Evolutionary conservation across 2,797 vertebrate genomes (phyloP).

Genomic region (Tarsius wallacei): DNA sequence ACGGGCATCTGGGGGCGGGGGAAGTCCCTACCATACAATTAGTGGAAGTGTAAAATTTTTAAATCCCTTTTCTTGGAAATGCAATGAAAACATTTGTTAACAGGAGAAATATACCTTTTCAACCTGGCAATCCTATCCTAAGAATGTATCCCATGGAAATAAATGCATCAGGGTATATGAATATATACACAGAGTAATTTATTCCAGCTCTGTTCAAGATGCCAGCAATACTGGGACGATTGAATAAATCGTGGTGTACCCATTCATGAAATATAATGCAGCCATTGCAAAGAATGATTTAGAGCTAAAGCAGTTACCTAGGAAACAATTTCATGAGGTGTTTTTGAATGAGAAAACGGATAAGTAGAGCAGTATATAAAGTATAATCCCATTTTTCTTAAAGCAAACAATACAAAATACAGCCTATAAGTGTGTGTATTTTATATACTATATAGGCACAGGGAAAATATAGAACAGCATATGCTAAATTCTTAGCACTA

Average conservation of each 20-base stretch:
- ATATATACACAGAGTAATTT: background rate
- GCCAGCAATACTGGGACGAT: background rate
- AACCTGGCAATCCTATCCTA: background rate
- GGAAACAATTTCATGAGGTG: constrained; percentile 36
- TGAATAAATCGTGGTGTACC: background rate
- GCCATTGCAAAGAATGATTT: background rate
- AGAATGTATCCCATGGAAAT: background rate
- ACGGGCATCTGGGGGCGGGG: background rate
- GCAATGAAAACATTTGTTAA: background rate
- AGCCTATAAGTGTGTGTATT: background rate
- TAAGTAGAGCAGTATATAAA: background rate
- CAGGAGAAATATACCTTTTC: constrained; percentile 30
- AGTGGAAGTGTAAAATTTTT: background rate
- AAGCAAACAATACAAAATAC: background rate
- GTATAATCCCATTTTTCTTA: constrained; percentile 19
- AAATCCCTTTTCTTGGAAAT: background rate
- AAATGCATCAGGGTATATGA: background rate
- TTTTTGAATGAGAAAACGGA: constrained; percentile 41
- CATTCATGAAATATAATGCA: background rate
- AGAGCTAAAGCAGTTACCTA: background rate
- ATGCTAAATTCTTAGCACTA: background rate
- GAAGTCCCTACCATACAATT: background rate
- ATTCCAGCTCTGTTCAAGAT: background rate
- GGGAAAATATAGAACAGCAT: background rate
- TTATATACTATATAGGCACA: background rate